phyloP scores from a whole-genome alignment of 2,888 invertebrate genomes.

The Harpalus rufipes region DNA sequence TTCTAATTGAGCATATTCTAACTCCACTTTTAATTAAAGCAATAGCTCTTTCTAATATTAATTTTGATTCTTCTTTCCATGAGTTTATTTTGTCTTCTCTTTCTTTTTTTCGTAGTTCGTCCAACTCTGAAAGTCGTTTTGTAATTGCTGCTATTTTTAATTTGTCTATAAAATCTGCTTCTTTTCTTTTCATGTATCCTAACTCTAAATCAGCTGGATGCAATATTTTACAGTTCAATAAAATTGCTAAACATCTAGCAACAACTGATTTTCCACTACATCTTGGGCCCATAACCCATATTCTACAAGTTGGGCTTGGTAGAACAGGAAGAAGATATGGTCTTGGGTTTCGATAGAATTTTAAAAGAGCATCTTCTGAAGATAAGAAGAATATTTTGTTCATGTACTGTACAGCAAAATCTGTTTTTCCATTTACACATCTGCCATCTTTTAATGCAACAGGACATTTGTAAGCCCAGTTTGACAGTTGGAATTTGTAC shows the following conservation, averaged over 20 bases:
- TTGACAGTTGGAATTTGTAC: slow-evolving; percentile 79
- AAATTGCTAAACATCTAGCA: slow-evolving; percentile 79
- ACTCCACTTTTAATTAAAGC: neutral
- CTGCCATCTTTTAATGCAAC: slow-evolving; percentile 81
- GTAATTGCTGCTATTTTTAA: slow-evolving; percentile 71
- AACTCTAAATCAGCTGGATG: slow-evolving; percentile 73
- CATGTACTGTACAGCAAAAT: slow-evolving; percentile 81
- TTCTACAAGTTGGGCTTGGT: slow-evolving; percentile 81
- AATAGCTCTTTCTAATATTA: slow-evolving; percentile 1
- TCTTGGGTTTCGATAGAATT: slow-evolving; percentile 82
- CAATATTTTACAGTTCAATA: slow-evolving; percentile 78
- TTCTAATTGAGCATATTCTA: no score
- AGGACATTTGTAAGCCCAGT: slow-evolving; percentile 82
- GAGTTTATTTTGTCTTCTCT: slow-evolving; percentile 72
- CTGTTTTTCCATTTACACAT: slow-evolving; percentile 78
- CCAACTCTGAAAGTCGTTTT: slow-evolving; percentile 70
- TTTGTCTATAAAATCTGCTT: slow-evolving; percentile 70
- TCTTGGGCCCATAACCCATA: slow-evolving; percentile 82
- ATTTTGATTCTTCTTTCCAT: slow-evolving; percentile 74
- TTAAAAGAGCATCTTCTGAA: slow-evolving; percentile 77
- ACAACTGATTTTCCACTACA: slow-evolving; percentile 81
- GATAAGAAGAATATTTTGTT: slow-evolving; percentile 82
- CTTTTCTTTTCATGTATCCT: slow-evolving; percentile 69
- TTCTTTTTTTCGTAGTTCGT: slow-evolving; percentile 19
- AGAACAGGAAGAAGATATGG: slow-evolving; percentile 80